Conservation (phyloP, 2,888 invertebrate species). For the Dasypogon diadema region DNA sequence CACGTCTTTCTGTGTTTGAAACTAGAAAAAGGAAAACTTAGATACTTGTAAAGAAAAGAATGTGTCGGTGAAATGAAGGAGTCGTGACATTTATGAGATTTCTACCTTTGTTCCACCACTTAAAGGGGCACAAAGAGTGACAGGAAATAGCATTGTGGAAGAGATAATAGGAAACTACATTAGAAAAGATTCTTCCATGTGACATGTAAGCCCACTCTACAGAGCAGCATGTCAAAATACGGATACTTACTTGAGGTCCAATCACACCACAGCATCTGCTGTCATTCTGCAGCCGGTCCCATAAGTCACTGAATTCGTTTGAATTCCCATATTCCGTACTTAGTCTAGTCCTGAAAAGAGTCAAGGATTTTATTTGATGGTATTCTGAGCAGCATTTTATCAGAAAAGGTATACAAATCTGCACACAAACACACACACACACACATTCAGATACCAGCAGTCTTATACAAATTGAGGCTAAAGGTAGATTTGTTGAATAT, state of each 20-base stretch:
- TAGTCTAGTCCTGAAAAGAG: constrained; percentile 65
- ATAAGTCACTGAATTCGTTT: constrained; percentile 79
- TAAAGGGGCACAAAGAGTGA: neutral
- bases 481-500: no score
- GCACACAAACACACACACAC: neutral
- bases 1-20: neutral
- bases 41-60: no score
- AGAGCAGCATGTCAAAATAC: neutral
- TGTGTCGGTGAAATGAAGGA: neutral
- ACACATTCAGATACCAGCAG: neutral
- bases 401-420: neutral
- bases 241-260: constrained; percentile 67
- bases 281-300: constrained; percentile 82
- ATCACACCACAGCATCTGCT: constrained; percentile 84
- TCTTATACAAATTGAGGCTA: no score
- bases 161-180: no score
- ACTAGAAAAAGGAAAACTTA: no score
- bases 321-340: constrained; percentile 80
- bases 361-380: constrained; percentile 18
- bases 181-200: no score
- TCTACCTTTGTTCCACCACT: no score
- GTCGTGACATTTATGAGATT: neutral
- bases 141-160: neutral
- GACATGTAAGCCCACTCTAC: no score
- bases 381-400: no score